Percentiles rank a stretch among this genome's conserved stretches.
Evolutionary conservation across 1,140 invertebrate species (phyloP).

Genomic region (Pinna nobilis): DNA sequence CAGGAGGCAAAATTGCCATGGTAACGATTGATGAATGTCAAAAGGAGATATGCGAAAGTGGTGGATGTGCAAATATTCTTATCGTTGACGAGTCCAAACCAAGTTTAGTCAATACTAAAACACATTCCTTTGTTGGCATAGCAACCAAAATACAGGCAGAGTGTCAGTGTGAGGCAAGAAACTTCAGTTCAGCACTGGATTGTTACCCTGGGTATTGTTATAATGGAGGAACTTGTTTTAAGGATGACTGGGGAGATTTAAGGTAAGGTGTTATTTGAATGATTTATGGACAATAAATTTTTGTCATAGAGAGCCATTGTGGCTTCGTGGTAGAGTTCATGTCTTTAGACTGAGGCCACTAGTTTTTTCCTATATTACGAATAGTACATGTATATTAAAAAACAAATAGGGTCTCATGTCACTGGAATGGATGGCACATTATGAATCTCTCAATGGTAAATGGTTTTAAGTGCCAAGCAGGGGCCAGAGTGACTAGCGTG

Average conservation of each 20-base stretch:
- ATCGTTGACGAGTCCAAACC: slow-evolving; percentile 84
- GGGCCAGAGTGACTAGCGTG: no score
- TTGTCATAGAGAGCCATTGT: no score
- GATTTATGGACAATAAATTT: no score
- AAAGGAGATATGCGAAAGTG: slow-evolving; percentile 94
- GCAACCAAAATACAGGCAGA: slow-evolving; percentile 90
- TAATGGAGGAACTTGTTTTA: slow-evolving; percentile 92
- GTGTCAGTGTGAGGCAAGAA: slow-evolving; percentile 77
- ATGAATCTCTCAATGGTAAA: no score
- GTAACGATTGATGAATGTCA: slow-evolving; percentile 98
- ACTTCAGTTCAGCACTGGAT: slow-evolving; percentile 74
- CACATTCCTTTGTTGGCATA: slow-evolving; percentile 94
- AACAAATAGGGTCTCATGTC: no score
- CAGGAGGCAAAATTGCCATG: slow-evolving; percentile 97
- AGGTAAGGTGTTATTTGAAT: no score
- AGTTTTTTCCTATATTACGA: no score
- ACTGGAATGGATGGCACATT: no score
- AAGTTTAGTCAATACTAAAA: slow-evolving; percentile 97
- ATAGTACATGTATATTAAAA: no score
- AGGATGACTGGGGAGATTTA: slow-evolving; percentile 86
- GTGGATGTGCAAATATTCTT: slow-evolving; percentile 92
- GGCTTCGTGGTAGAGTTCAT: no score
- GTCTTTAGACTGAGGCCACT: no score
- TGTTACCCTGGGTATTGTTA: slow-evolving; percentile 93
- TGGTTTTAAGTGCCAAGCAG: no score